phyloP scores from a whole-genome alignment of 2,113 vertebrate genomes.

The Corythaeola cristata region DNA sequence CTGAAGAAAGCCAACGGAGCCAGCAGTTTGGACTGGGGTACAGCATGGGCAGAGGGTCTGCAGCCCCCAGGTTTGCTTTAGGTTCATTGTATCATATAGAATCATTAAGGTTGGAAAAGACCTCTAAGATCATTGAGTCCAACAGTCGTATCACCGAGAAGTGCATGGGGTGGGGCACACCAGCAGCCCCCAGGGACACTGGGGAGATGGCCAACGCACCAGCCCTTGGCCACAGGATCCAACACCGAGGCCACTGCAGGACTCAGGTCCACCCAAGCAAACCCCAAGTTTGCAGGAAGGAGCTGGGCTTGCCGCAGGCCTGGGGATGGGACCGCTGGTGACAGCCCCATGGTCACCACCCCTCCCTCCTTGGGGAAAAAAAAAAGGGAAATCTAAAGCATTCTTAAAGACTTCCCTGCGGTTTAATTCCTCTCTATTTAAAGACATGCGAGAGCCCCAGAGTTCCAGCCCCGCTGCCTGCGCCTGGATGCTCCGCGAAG shows the following conservation, averaged over 20 bases:
- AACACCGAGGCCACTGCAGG: not conserved
- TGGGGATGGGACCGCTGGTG: not conserved
- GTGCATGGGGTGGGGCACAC: rapidly evolving
- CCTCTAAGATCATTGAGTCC: too few relatives aligned
- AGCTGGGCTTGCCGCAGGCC: not conserved
- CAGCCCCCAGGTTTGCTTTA: not conserved
- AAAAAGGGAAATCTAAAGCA: not conserved
- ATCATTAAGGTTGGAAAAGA: too few relatives aligned
- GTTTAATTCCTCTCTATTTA: slow-evolving; percentile 8
- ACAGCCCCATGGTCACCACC: not conserved
- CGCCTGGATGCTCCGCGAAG: not conserved
- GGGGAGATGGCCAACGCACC: not conserved
- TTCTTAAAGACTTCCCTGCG: not conserved
- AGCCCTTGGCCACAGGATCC: not conserved
- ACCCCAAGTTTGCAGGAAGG: not conserved
- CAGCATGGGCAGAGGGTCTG: not conserved
- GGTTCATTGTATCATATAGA: not conserved
- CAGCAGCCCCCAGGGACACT: not conserved
- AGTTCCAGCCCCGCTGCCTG: not conserved
- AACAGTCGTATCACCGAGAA: too few relatives aligned
- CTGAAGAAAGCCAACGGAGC: not conserved
- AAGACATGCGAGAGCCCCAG: not conserved
- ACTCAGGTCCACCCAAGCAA: not conserved
- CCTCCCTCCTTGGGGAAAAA: not conserved
- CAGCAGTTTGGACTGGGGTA: not conserved